Evolutionary conservation across 2,797 vertebrate species (phyloP), one percentile per base, ranked within the genome.

Genomic region (Poeciliopsis gracilis): DNA sequence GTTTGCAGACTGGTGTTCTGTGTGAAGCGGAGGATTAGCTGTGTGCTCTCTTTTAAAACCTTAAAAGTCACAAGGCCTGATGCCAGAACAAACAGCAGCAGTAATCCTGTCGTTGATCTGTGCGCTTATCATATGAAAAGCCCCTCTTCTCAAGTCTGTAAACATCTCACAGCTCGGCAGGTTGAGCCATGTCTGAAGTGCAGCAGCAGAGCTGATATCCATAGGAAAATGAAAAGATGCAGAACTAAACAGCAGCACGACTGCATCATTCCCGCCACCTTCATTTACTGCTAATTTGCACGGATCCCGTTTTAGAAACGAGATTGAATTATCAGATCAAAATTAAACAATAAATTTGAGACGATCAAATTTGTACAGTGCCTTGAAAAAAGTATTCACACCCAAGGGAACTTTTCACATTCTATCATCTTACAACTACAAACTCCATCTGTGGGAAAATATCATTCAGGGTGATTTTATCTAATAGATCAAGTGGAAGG

Each of bases 81-180:
- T 80, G 76, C 80, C 86, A 82, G 74, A 81, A 45, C 77, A 83
- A 88, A 91, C 75, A 77, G 51, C 84, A 69, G 36, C 67, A 72
- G 36, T 87, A 84, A 90, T 90, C 80, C 79, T 43, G 66, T 61
- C 46, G 43, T 76, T 83, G 74, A 89, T 86, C 57, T 72, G 43
- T 61, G 41, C 61, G 76, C 82, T 84, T 78, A 85, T 78, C 13
- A 45, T 73, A 73, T 33, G 43, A 87, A 75, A 61, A 59, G 70
- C 77, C 28, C 36, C 18, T 61, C 33, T 18, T 80, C 53, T 77
- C 45, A 2, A 77, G 61, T 80, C 71, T 75, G 72, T 77, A 88
- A 67, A 83, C 75, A 78, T 33, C 73, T 79, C 49, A 57, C 20
- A 30, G 49, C 20, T 67, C 41, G 51, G 72, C 84, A 80, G 28